Evolutionary conservation across 2,888 invertebrate species (phyloP).

Genomic region (Oasisia sp.): DNA sequence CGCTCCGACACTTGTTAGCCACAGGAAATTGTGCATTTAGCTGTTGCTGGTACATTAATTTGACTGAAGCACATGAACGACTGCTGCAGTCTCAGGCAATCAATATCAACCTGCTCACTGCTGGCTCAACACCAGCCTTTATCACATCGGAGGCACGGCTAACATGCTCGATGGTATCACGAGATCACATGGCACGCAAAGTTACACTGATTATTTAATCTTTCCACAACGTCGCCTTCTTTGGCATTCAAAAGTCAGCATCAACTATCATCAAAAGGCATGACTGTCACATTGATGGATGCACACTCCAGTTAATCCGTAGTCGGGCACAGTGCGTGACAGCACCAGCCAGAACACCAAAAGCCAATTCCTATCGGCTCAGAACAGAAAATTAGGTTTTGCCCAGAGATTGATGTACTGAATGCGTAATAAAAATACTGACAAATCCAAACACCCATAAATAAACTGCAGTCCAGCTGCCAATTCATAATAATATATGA

Average conservation of each 20-base stretch:
- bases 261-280: not conserved
- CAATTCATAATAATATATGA: not conserved
- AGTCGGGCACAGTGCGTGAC: not conserved
- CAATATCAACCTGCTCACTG: not conserved
- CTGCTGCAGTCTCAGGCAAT: not conserved
- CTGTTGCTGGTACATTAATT: conserved; percentile 5
- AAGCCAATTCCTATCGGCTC: not conserved
- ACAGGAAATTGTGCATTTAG: not conserved
- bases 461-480: not conserved
- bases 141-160: not conserved
- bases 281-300: conserved; percentile 7
- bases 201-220: conserved; percentile 3
- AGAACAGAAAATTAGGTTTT: not conserved
- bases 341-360: not conserved
- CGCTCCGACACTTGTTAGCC: not conserved
- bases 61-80: not conserved
- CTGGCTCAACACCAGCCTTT: not conserved
- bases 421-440: not conserved
- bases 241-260: not conserved
- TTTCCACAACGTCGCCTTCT: conserved; percentile 3
- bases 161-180: not conserved
- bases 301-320: conserved; percentile 7
- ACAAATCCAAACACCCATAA: not conserved
- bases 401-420: not conserved
- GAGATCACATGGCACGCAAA: not conserved